These are phyloP conservation scores for Calephelis perditalis DNA, from an alignment of 2,888 invertebrate genomes.

Conservation along the genomic window DNA sequence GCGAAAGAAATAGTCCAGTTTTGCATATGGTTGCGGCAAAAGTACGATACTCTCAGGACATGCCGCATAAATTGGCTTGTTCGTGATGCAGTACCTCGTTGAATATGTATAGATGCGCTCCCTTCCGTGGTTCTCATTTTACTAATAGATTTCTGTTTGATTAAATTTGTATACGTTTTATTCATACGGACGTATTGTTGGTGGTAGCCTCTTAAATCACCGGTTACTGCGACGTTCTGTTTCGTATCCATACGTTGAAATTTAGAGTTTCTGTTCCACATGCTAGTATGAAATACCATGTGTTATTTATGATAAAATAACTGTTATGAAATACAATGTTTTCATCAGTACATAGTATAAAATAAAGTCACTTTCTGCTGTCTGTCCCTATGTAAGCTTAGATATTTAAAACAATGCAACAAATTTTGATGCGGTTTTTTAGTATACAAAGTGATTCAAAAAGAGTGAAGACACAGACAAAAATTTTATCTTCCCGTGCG, in stretches of 20 bases:
- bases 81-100: conserved; percentile 77
- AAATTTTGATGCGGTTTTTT: too few relatives aligned
- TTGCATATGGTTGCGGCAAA: conserved; percentile 71
- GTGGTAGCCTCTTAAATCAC: conserved; percentile 58
- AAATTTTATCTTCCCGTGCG: too few relatives aligned
- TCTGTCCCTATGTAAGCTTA: too few relatives aligned
- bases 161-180: conserved; percentile 78
- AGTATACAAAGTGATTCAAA: too few relatives aligned
- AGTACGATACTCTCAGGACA: conserved; percentile 71
- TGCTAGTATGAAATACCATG: background rate
- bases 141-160: conserved; percentile 79
- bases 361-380: too few relatives aligned
- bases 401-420: too few relatives aligned
- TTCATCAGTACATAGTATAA: too few relatives aligned
- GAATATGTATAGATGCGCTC: conserved; percentile 76
- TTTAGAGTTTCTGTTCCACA: background rate
- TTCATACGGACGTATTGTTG: conserved; percentile 68
- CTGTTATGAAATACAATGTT: too few relatives aligned
- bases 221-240: conserved; percentile 45
- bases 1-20: conserved; percentile 67
- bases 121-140: conserved; percentile 78
- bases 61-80: conserved; percentile 73
- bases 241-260: conserved; percentile 28
- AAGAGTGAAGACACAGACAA: too few relatives aligned
- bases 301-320: conserved; percentile 14